Evolutionary conservation across 1,140 invertebrate genomes (phyloP).

Genomic region (Drosophila ercepeae): DNA sequence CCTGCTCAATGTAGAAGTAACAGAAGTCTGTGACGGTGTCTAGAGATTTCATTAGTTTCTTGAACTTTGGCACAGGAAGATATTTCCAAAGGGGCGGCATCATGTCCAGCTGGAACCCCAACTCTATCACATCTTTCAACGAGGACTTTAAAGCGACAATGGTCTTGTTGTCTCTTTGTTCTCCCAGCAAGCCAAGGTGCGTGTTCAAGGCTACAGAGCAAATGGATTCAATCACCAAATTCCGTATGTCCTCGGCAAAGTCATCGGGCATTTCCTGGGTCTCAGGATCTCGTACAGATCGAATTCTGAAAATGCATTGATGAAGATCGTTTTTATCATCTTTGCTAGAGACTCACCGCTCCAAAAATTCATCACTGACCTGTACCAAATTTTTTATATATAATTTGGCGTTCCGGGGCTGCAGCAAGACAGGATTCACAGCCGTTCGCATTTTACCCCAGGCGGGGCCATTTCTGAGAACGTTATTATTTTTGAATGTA

Average conservation of each 20-base stretch:
- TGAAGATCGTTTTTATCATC: neutral
- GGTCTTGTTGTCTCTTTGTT: conserved; percentile 82
- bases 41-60: conserved; percentile 85
- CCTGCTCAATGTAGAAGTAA: conserved; percentile 53
- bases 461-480: conserved; percentile 50
- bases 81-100: conserved; percentile 87
- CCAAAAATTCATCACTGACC: conserved; percentile 80
- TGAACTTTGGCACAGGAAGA: conserved; percentile 85
- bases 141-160: conserved; percentile 86
- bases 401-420: conserved; percentile 69
- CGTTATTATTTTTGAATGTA: neutral
- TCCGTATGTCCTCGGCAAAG: conserved; percentile 88
- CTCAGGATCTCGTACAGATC: conserved; percentile 84
- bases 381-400: conserved; percentile 63
- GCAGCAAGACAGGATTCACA: conserved; percentile 74
- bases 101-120: conserved; percentile 85
- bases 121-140: conserved; percentile 84
- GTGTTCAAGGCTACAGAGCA: conserved; percentile 88
- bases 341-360: conserved; percentile 78
- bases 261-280: conserved; percentile 85
- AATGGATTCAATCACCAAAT: conserved; percentile 89
- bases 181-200: conserved; percentile 86
- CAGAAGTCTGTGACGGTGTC: conserved; percentile 70
- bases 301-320: conserved; percentile 83
- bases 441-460: conserved; percentile 71